Evolutionary conservation across 2,113 vertebrate genomes (phyloP).

Genomic region (Amia ocellicauda): DNA sequence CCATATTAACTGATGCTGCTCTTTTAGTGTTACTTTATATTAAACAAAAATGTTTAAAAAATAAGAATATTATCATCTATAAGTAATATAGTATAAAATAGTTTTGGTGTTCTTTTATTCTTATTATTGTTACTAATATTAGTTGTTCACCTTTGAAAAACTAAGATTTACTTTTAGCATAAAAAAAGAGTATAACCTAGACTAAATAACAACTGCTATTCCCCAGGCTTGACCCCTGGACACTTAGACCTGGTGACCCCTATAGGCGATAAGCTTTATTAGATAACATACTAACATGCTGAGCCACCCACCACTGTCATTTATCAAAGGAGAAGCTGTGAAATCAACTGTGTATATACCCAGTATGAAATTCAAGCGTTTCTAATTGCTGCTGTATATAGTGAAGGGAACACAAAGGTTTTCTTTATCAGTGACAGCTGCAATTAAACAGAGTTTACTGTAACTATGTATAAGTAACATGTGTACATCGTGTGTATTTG

Average conservation of each 20-base stretch:
- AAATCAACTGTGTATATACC: conserved; percentile 64
- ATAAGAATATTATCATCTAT: too few species aligned
- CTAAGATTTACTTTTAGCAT: too few species aligned
- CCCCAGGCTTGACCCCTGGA: conserved; percentile 55
- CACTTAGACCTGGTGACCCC: conserved; percentile 60
- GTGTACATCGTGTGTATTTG: background rate
- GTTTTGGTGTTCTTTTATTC: too few species aligned
- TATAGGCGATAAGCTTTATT: conserved; percentile 64
- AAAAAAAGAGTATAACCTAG: conserved; percentile 51
- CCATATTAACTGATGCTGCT: too few species aligned
- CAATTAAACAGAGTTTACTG: conserved; percentile 9
- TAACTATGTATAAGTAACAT: conserved; percentile 14
- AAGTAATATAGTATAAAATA: too few species aligned
- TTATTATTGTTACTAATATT: too few species aligned
- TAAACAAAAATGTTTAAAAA: too few species aligned
- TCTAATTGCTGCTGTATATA: conserved; percentile 45
- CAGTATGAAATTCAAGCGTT: conserved; percentile 44
- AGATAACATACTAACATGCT: conserved; percentile 70
- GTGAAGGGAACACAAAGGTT: conserved; percentile 4
- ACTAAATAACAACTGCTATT: conserved; percentile 53
- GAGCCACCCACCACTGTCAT: conserved; percentile 55
- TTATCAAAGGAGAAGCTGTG: conserved; percentile 57
- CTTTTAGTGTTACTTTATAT: too few species aligned
- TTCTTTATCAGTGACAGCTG: background rate
- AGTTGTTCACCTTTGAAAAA: too few species aligned